A percentile compares a stretch with the other conserved stretches of the same genome.
Evolutionary conservation across 2,888 invertebrate species (phyloP).

Genomic region (Fragum sueziense): DNA sequence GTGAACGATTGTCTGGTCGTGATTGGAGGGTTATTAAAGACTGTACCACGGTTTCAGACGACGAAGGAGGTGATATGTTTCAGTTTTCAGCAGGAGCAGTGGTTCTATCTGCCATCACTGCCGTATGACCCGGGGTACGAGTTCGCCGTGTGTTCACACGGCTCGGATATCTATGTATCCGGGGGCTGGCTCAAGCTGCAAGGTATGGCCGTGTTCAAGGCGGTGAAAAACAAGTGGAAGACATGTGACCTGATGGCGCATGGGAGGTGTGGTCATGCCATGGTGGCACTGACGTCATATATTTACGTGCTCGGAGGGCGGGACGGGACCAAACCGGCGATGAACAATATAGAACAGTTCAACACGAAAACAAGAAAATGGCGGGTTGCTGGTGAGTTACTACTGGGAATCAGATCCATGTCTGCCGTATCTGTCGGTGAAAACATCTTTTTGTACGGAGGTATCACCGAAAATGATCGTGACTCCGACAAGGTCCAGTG

Average conservation of each 20-base stretch:
- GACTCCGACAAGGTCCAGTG: constrained; percentile 72
- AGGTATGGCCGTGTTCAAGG: constrained; percentile 69
- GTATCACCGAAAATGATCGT: constrained; percentile 70
- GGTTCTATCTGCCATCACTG: constrained; percentile 72
- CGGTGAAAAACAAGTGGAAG: constrained; percentile 72
- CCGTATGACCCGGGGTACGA: constrained; percentile 74
- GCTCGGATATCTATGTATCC: constrained; percentile 71
- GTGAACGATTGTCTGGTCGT: constrained; percentile 69
- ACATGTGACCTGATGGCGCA: constrained; percentile 68
- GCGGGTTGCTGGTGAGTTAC: constrained; percentile 68
- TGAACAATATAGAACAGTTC: constrained; percentile 72
- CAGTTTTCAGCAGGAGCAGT: constrained; percentile 71
- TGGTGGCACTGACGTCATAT: constrained; percentile 69
- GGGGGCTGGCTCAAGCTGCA: constrained; percentile 73
- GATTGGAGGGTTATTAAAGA: constrained; percentile 70
- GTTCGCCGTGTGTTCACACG: constrained; percentile 70
- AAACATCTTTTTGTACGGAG: constrained; percentile 71
- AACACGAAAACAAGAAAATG: constrained; percentile 69
- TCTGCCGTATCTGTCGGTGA: constrained; percentile 71
- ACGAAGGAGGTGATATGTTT: constrained; percentile 73
- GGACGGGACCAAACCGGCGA: constrained; percentile 69
- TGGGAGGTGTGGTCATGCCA: constrained; percentile 73
- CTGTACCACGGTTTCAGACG: constrained; percentile 68
- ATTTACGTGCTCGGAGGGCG: constrained; percentile 72
- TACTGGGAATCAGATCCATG: constrained; percentile 68